Conservation (phyloP, 2,797 vertebrate species). For the Molothrus aeneus region DNA sequence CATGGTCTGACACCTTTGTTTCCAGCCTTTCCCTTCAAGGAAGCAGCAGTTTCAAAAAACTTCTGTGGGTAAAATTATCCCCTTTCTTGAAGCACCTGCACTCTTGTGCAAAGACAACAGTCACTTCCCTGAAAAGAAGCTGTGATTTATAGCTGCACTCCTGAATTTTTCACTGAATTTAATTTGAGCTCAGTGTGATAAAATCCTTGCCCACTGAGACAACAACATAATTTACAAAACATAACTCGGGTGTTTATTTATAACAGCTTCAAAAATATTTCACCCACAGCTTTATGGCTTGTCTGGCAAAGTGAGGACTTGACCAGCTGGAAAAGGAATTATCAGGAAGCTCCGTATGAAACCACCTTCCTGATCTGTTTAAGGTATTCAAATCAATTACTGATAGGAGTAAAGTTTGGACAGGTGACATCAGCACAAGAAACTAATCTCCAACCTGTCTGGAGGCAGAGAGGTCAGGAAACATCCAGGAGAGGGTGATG, state of each 20-base stretch:
- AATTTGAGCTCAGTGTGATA: neutral
- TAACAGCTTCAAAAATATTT: neutral
- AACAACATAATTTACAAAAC: neutral
- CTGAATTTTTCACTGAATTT: neutral
- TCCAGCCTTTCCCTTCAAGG: neutral
- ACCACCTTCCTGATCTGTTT: neutral
- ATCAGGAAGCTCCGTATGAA: neutral
- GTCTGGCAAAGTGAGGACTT: neutral
- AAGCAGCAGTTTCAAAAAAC: neutral
- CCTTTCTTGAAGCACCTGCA: neutral
- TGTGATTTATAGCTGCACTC: neutral
- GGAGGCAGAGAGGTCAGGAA: neutral
- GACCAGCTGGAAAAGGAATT: neutral
- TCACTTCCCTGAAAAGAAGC: neutral
- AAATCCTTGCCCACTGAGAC: neutral
- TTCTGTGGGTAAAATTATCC: neutral
- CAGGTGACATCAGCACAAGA: neutral
- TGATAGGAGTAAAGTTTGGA: neutral
- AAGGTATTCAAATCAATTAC: neutral
- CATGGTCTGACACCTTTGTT: neutral
- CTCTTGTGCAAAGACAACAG: neutral
- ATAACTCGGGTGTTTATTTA: neutral
- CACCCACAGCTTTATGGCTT: neutral
- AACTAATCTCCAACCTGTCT: neutral
- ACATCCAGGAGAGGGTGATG: neutral